Evolutionary conservation across 2,888 invertebrate species (phyloP).

Genomic region (Drosophila rubida): DNA sequence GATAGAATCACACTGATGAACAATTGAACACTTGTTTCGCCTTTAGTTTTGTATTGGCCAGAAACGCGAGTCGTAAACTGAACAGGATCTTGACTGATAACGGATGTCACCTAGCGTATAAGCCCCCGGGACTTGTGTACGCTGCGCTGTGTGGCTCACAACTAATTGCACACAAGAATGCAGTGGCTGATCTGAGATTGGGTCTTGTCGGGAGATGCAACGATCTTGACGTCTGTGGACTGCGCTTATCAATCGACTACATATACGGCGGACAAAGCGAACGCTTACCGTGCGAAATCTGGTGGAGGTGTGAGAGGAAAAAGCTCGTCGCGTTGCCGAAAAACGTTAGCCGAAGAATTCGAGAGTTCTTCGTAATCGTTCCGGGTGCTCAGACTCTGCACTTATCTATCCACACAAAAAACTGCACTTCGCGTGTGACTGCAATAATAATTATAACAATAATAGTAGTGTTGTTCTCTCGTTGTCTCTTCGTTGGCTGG

Average conservation of each 20-base stretch:
- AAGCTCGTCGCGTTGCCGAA: constrained; percentile 29
- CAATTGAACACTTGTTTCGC: constrained; percentile 14
- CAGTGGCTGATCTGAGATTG: constrained; percentile 36
- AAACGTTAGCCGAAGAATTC: constrained; percentile 8
- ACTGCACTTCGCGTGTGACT: constrained; percentile 31
- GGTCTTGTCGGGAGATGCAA: constrained; percentile 44
- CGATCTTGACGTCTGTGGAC: constrained; percentile 39
- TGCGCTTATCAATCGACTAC: constrained; percentile 53
- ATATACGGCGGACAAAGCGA: constrained; percentile 43
- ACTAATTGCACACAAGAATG: constrained; percentile 58
- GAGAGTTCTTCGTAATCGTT: constrained; percentile 12
- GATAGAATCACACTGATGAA: constrained; percentile 18
- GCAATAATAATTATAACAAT: not conserved
- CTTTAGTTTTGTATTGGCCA: not conserved
- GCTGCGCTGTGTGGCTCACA: constrained; percentile 44
- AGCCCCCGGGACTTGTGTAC: constrained; percentile 39
- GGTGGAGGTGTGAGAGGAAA: not conserved
- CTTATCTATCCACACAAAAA: constrained; percentile 23
- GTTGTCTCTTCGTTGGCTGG: constrained; percentile 28
- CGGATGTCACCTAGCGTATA: constrained; percentile 2
- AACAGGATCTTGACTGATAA: constrained; percentile 16
- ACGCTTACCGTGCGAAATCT: constrained; percentile 39
- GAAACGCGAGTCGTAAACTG: constrained; percentile 2
- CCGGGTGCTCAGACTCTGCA: constrained; percentile 6
- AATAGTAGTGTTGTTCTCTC: constrained; percentile 4